Base-by-base conservation (phyloP, 2,888 invertebrate genomes). In the Osedax fenrisi region DNA sequence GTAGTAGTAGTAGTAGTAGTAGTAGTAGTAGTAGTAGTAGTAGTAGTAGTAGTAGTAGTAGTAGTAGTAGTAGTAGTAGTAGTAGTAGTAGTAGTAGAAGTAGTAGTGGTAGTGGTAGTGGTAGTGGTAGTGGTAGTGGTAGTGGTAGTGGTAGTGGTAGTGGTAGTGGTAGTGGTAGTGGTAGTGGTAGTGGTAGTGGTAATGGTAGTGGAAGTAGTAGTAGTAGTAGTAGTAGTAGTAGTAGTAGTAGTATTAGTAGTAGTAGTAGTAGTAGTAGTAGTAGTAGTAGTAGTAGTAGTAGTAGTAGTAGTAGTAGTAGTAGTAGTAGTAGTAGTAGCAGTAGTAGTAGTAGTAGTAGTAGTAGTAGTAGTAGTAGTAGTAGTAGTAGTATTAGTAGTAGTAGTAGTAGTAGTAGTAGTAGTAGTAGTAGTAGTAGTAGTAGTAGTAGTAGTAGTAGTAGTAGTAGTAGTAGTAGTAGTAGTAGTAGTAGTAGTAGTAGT, bases 331-430 rank as follows among this genome's bases (percentile, higher is more conserved):
- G 70, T 70, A 70, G 27, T 70, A 70, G 70, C 27, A 70, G 70
- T 70, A 70, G 70, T 70, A 70, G 70, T 70, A 70, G 70, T 70
- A 70, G 70, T 70, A 70, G 70, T 70, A 70, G 70, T 70, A 70
- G 70, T 70, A 70, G 70, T 70, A 70, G 27, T 70, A 70, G 70
- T 70, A 70, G 70, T 70, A 70, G 70, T 70, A 70, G 70, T n/a
- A n/a, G n/a, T n/a, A n/a, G n/a, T n/a, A n/a, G n/a, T n/a, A n/a
- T n/a, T n/a, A n/a, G n/a, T n/a, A 70, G 70, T 70, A 70, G 70
- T 70, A 64, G 27, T 70, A 64, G 70, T 70, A 64, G 27, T 70
- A 3, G 27, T 23, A 3, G 27, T 59, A 5, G 13, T 21, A 3
- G 21, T 10, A 2, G 41, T 26, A 2, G 21, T 70, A 2, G 70